These are phyloP conservation scores for Lysandra coridon DNA, from an alignment of 2,888 invertebrate genomes.

Conservation along the genomic window DNA sequence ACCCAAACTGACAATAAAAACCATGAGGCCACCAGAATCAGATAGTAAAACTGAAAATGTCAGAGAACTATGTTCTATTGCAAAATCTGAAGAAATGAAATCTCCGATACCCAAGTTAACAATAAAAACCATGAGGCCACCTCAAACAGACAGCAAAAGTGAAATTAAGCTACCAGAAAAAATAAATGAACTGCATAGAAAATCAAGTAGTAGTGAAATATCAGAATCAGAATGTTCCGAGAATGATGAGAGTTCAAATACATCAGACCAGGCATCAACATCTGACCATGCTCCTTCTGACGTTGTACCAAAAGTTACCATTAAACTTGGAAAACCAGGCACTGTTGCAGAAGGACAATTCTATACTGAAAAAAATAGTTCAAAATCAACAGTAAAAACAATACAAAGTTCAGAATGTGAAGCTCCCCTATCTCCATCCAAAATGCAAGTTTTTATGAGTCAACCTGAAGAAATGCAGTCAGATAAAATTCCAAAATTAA, in stretches of 20 bases:
- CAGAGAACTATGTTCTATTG: conserved; percentile 46
- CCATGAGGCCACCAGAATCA: conserved; percentile 53
- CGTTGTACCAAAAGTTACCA: conserved; percentile 72
- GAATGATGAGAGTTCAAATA: conserved; percentile 77
- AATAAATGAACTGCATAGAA: conserved; percentile 70
- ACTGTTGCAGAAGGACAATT: conserved; percentile 70
- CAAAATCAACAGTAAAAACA: conserved; percentile 70
- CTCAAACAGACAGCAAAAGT: conserved; percentile 65
- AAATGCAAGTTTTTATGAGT: conserved; percentile 66
- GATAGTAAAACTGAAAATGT: conserved; percentile 46
- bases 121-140: conserved; percentile 61
- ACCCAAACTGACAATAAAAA: conserved; percentile 70
- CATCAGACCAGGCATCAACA: conserved; percentile 67
- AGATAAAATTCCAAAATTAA: conserved; percentile 71
- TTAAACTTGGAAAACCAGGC: conserved; percentile 71
- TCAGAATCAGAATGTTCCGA: conserved; percentile 78
- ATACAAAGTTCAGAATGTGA: conserved; percentile 62
- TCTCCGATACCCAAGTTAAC: conserved; percentile 69
- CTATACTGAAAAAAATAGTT: conserved; percentile 70
- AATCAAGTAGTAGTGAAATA: conserved; percentile 77
- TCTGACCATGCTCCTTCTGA: conserved; percentile 67
- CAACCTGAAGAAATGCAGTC: conserved; percentile 61
- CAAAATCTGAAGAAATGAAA: conserved; percentile 59
- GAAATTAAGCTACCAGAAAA: conserved; percentile 71
- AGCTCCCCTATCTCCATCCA: conserved; percentile 59